Conservation (phyloP, 2,113 vertebrate species). For the Okapia johnstoni region DNA sequence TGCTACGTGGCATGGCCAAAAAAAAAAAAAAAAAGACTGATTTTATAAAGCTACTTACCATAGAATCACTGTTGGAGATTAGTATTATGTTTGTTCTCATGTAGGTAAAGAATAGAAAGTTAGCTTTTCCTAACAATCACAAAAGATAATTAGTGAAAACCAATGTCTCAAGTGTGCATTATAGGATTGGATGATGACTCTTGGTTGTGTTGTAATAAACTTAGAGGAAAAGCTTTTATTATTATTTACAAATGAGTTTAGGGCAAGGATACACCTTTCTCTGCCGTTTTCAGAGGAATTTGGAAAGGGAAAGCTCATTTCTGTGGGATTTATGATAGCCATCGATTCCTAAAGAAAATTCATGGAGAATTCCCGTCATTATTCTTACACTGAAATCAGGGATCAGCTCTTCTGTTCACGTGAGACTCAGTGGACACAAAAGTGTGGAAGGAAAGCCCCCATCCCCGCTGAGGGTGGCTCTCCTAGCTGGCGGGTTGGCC, state of each 20-base stretch:
- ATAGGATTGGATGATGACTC: neutral
- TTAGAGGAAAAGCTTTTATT: neutral
- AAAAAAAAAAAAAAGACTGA: neutral
- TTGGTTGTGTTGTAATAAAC: neutral
- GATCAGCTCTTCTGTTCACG: neutral
- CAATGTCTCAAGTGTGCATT: neutral
- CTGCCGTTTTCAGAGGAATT: neutral
- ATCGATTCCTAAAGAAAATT: neutral
- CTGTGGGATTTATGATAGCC: neutral
- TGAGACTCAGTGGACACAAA: neutral
- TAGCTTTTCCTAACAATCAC: neutral
- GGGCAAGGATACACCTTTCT: neutral
- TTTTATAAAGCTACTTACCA: neutral
- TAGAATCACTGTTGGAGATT: neutral
- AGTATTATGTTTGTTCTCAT: neutral
- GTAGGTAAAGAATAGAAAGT: neutral
- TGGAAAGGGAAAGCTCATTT: neutral
- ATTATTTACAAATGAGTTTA: neutral
- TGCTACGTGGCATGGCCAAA: neutral
- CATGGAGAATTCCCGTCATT: neutral
- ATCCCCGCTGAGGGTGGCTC: neutral
- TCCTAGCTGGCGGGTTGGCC: neutral
- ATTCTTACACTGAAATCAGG: neutral
- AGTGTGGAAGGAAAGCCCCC: neutral
- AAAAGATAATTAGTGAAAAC: neutral